Base-by-base conservation (phyloP, 92 coral and sea anemone species). In the Phenganax marumi region DNA sequence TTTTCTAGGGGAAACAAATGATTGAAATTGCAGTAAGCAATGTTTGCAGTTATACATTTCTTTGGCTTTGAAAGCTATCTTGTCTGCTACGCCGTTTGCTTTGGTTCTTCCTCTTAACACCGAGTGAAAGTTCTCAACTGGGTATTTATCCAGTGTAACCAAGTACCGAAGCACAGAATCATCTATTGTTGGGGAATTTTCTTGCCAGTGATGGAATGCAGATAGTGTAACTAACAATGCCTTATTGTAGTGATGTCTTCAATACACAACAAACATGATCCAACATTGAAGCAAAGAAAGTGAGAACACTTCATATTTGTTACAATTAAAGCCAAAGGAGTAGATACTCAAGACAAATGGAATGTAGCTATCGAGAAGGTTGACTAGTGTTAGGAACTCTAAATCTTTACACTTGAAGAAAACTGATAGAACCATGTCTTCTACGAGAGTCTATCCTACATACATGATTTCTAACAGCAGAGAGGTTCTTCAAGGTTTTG, bases 401-500 rank as follows among this genome's bases (percentile, higher is more conserved):
- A 70, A 21, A 23, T 70, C 76, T 39, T 70, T 70, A 50, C 50
- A 70, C 5, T 8, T 9, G 39, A 8, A 8, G 17, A 70, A 70
- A 19, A 70, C 76, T 8, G 76, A 70, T 5, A 8, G 7, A 23
- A 70, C 39, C 19, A 17, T 23, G 5, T 23, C 47, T 8, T 50
- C 6, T 5, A 70, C 76, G 7, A 70, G 77, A 25, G 77, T 71
- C 77, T 53, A 71, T 11, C 77, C 77, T 26, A 49, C 75, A 54
- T 54, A 54, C 10, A 54, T 54, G 10, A 54, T 17, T 54, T 54
- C 60, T 17, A 54, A 54, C 10, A 54, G 60, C 17, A 54, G 60
- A 17, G 60, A 54, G 10, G 17, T 54, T 75, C 80, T 23, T 68
- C 81, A 76, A 13, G 81, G 81, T 39, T 75, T 70, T 26, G 66